phyloP scores from a whole-genome alignment of 2,888 invertebrate genomes.

The Cantharis rufa region DNA sequence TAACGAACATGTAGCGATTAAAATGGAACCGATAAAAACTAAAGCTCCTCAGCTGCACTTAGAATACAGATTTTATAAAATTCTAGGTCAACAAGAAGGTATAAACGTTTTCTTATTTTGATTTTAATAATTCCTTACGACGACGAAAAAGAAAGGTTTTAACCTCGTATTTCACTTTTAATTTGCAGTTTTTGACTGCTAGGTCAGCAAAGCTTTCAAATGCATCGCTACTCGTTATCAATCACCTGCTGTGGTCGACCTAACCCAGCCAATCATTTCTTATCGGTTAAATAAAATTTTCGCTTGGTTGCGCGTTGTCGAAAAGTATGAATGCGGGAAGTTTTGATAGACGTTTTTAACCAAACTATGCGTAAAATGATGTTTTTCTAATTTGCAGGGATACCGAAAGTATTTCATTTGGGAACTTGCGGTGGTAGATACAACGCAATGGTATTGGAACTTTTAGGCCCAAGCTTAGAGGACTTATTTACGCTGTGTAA shows the following conservation, averaged over 20 bases:
- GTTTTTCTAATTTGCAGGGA: slow-evolving; percentile 52
- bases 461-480: slow-evolving; percentile 73
- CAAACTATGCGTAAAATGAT: not conserved
- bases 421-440: slow-evolving; percentile 73
- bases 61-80: slow-evolving; percentile 99
- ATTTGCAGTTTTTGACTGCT: not conserved
- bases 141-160: not conserved
- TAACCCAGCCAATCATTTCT: not conserved
- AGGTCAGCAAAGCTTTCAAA: not conserved
- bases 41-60: slow-evolving; percentile 99
- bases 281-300: not conserved
- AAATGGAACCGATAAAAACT: slow-evolving; percentile 99
- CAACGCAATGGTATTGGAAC: slow-evolving; percentile 76
- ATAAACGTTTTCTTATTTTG: not conserved
- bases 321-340: not conserved
- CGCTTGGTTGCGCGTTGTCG: not conserved
- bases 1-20: slow-evolving; percentile 99
- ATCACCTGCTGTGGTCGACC: not conserved
- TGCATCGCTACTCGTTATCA: not conserved
- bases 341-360: not conserved
- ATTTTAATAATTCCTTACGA: not conserved
- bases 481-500: slow-evolving; percentile 75
- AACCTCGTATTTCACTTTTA: not conserved
- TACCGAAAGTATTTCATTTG: slow-evolving; percentile 75
- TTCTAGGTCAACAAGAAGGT: slow-evolving; percentile 86